Conservation (phyloP, 1,140 invertebrate genomes). For the Drosophila takahashii region DNA sequence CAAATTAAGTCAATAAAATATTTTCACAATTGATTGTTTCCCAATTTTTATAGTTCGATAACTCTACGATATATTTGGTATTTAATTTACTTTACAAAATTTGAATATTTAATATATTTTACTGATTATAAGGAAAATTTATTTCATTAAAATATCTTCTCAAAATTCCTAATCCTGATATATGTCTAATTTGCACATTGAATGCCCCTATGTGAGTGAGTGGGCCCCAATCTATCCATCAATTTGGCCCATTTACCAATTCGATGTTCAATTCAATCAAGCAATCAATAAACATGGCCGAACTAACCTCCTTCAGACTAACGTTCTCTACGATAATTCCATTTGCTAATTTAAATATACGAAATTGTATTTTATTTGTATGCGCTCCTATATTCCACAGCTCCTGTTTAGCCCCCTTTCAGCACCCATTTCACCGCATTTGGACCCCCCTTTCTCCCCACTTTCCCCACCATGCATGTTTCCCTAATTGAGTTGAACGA, state of each 20-base stretch:
- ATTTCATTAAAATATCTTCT: neutral
- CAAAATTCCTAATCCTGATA: slow-evolving; percentile 5
- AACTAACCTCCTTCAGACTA: slow-evolving; percentile 57
- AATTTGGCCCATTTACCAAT: slow-evolving; percentile 53
- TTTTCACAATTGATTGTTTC: too few relatives aligned
- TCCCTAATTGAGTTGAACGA: slow-evolving; percentile 75
- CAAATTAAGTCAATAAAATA: too few relatives aligned
- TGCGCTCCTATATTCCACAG: slow-evolving; percentile 6
- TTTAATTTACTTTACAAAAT: too few relatives aligned
- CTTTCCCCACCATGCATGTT: neutral
- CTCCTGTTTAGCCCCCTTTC: neutral
- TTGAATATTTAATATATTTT: too few relatives aligned
- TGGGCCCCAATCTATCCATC: slow-evolving; percentile 22
- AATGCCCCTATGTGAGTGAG: neutral
- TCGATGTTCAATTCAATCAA: slow-evolving; percentile 71
- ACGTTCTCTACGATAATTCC: slow-evolving; percentile 68
- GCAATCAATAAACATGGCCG: slow-evolving; percentile 81
- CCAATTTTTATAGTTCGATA: too few relatives aligned
- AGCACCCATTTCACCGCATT: slow-evolving; percentile 1
- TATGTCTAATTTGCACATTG: slow-evolving; percentile 21
- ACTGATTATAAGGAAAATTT: too few relatives aligned
- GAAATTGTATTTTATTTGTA: slow-evolving; percentile 74
- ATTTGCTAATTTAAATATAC: slow-evolving; percentile 83
- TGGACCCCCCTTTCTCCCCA: neutral
- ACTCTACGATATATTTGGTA: too few relatives aligned